A percentile compares a stretch with the other conserved stretches of the same genome.
Conservation (phyloP, 2,888 invertebrate species). For the Carcina quercana region DNA sequence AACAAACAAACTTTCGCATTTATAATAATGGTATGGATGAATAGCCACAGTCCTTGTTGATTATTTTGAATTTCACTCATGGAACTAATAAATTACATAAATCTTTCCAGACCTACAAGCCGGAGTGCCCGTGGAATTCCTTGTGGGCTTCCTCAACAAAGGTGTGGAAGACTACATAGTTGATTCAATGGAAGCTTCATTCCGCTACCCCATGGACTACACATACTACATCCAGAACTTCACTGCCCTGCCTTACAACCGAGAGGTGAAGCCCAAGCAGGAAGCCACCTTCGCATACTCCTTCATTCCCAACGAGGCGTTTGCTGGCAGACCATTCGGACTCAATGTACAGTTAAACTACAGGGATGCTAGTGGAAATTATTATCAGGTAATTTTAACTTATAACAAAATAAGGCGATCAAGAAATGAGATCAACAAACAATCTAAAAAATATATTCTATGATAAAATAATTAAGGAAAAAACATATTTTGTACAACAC, state of each 20-base stretch:
- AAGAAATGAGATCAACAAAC: too few relatives aligned
- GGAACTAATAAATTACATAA: background rate
- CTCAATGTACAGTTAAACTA: constrained; percentile 94
- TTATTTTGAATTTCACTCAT: background rate
- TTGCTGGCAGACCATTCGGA: constrained; percentile 97
- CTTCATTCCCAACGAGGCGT: constrained; percentile 96
- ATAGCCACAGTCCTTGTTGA: background rate
- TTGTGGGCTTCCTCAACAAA: constrained; percentile 97
- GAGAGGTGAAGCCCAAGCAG: constrained; percentile 90
- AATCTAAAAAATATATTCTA: too few relatives aligned
- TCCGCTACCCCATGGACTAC: constrained; percentile 99
- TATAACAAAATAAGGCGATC: too few relatives aligned
- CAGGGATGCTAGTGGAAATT: constrained; percentile 80
- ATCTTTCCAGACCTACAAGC: constrained; percentile 86
- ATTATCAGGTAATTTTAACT: constrained; percentile 77
- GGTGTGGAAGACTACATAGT: constrained; percentile 93
- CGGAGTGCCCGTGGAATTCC: constrained; percentile 93
- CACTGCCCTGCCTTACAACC: constrained; percentile 90
- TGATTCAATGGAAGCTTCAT: constrained; percentile 96
- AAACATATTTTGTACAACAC: too few relatives aligned
- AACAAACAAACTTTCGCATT: too few relatives aligned
- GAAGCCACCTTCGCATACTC: constrained; percentile 97
- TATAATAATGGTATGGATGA: too few relatives aligned
- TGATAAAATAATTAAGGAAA: too few relatives aligned
- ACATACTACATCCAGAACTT: constrained; percentile 99